Evolutionary conservation across 2,888 invertebrate species (phyloP).

Genomic region (Tortrix viridana): DNA sequence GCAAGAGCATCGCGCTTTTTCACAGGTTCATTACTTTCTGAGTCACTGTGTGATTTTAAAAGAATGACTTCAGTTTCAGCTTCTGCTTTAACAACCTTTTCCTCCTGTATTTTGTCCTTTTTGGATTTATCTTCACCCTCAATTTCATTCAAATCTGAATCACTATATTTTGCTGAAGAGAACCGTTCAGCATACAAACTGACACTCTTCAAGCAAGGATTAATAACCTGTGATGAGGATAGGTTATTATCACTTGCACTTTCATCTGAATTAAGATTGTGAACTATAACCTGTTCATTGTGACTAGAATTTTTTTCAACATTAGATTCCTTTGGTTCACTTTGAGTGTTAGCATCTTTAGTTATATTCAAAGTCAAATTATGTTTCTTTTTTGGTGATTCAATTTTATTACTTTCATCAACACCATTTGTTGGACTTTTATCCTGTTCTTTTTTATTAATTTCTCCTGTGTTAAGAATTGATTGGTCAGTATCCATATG

Average conservation of each 20-base stretch:
- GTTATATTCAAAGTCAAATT: neutral
- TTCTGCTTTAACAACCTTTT: conserved; percentile 5
- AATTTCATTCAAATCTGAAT: conserved; percentile 55
- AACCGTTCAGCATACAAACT: conserved; percentile 67
- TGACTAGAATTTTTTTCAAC: neutral
- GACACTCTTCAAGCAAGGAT: conserved; percentile 68
- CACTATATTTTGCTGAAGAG: conserved; percentile 52
- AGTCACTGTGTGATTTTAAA: conserved; percentile 59
- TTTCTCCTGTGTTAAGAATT: neutral
- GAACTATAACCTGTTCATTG: neutral
- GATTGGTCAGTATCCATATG: neutral
- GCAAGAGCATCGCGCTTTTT: conserved; percentile 15
- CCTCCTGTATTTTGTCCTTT: conserved; percentile 13
- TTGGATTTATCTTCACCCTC: conserved; percentile 38
- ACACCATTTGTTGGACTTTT: neutral
- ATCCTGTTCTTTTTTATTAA: conserved; percentile 1
- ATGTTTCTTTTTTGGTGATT: conserved; percentile 4
- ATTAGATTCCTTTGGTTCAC: neutral
- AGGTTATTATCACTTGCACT: conserved; percentile 33
- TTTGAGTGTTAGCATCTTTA: neutral
- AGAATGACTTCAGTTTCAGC: conserved; percentile 47
- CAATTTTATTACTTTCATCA: conserved; percentile 1
- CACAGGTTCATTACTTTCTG: conserved; percentile 42
- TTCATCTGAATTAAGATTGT: conserved; percentile 23
- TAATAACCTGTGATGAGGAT: conserved; percentile 43